Base-by-base conservation (phyloP, 2,113 vertebrate genomes). In the Ciconia boyciana region DNA sequence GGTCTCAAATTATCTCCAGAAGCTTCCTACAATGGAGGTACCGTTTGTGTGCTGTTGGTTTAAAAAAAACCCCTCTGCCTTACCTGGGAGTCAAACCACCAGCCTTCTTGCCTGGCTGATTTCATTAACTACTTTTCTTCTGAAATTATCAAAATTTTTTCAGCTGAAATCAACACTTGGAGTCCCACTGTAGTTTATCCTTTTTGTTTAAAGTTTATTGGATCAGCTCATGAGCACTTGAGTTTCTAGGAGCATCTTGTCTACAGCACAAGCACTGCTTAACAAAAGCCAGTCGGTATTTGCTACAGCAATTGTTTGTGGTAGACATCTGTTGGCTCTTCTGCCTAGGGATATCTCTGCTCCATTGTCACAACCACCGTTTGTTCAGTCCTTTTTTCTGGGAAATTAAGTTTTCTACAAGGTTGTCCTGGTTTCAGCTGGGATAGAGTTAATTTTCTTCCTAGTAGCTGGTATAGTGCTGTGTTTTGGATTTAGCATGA, bases 241-340 rank as follows among this genome's bases (percentile, higher is more conserved):
- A 66, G 72, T 71, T 84, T 87, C 48, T 17, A 55, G 69, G 48
- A 76, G 52, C 54, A 39, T 46, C 61, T 55, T 76, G 10, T 29
- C 22, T 79, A 13, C 2, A 11, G 58, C 44, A 58, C 51, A 39
- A 0, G 0, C n/a, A 16, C 21, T 46, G 49, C 46, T 93, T 72
- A 36, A 28, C 26, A 72, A 85, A 70, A 94, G 20, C 52, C 29
- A 3, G 32, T 41, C 6, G 4, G 60, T 64, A 28, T 64, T 90
- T 80, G 52, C 61, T 76, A 9, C 61, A 43, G 26, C 3, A 2
- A 16, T 39, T 87, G n/a, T 39, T 79, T 71, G 16, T 57, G 26
- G 13, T 58, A 74, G 62, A n/a, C 43, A 43, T 60, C 36, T 87
- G 66, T 32, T 57, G 55, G 17, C 54, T 85, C 44, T 44, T 57